Conservation (phyloP, 2,797 vertebrate genomes). For the Alexandromys oeconomus region DNA sequence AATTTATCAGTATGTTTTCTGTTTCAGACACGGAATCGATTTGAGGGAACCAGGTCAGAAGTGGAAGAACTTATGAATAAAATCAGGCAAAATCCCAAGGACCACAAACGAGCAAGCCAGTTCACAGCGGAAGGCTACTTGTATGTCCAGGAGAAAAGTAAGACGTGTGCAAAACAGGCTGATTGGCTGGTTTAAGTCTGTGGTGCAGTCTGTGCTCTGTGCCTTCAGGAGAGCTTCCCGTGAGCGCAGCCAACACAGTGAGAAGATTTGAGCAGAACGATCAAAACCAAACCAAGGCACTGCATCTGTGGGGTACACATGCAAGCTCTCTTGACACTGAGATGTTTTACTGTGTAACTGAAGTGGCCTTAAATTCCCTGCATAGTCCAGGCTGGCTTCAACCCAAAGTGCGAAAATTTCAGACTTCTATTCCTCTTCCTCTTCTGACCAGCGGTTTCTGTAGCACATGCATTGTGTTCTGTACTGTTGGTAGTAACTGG, state of each 20-base stretch:
- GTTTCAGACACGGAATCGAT: constrained; percentile 95
- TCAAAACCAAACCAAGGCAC: neutral
- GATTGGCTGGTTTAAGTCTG: rapidly evolving
- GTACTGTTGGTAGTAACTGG: neutral
- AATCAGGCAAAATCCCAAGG: constrained; percentile 93
- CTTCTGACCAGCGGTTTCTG: too few relatives aligned
- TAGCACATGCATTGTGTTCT: neutral
- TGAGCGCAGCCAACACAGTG: neutral
- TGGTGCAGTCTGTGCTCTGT: too few relatives aligned
- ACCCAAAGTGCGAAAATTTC: neutral
- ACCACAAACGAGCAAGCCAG: constrained; percentile 95
- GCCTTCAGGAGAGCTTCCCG: neutral
- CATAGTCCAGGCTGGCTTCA: neutral
- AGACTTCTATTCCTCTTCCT: neutral
- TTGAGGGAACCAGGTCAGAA: constrained; percentile 96
- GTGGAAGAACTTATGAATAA: constrained; percentile 97
- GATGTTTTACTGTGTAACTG: neutral
- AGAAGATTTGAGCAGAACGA: neutral
- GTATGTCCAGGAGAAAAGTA: constrained; percentile 98
- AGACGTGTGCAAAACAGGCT: constrained; percentile 48
- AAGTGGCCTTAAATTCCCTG: neutral
- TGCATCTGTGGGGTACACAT: neutral
- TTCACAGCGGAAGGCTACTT: constrained; percentile 98
- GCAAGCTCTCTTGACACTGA: neutral
- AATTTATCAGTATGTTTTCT: neutral